Conservation (phyloP, 1,140 invertebrate genomes). For the Tetranychus cinnabarinus region DNA sequence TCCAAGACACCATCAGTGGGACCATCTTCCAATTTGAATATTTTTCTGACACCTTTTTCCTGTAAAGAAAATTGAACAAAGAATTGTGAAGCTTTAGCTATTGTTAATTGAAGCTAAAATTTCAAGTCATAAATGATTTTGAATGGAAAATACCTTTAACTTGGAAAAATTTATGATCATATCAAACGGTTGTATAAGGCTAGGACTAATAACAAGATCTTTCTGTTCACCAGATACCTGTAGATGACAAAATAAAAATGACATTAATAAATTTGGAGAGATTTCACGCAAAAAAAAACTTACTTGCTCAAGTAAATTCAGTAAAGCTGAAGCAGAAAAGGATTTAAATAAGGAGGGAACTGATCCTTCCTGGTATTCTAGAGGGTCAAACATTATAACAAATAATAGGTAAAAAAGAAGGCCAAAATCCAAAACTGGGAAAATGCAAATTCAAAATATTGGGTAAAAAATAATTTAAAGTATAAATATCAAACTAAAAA, state of each 20-base stretch:
- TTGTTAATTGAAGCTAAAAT: too few species aligned
- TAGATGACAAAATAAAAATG: slow-evolving; percentile 1
- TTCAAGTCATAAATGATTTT: too few species aligned
- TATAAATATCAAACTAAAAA: too few species aligned
- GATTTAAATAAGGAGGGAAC: neutral
- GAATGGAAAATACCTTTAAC: slow-evolving; percentile 8
- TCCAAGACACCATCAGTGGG: neutral
- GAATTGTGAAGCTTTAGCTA: too few species aligned
- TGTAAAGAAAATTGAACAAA: neutral
- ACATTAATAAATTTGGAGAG: neutral
- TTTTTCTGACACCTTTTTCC: slow-evolving; percentile 6
- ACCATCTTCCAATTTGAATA: slow-evolving; percentile 4
- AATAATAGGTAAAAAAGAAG: too few species aligned
- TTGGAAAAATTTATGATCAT: slow-evolving; percentile 5
- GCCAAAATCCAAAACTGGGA: too few species aligned
- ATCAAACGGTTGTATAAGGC: slow-evolving; percentile 10
- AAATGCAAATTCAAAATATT: too few species aligned
- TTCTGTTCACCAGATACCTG: slow-evolving; percentile 11
- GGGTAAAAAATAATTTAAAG: too few species aligned
- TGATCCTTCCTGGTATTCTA: neutral
- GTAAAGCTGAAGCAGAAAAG: neutral
- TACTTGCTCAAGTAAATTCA: slow-evolving; percentile 5
- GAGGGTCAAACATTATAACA: too few species aligned
- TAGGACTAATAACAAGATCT: slow-evolving; percentile 10
- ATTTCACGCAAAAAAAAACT: neutral